These are phyloP conservation scores for Clarias batrachus DNA, from an alignment of 2,113 vertebrate genomes.

Conservation along the genomic window DNA sequence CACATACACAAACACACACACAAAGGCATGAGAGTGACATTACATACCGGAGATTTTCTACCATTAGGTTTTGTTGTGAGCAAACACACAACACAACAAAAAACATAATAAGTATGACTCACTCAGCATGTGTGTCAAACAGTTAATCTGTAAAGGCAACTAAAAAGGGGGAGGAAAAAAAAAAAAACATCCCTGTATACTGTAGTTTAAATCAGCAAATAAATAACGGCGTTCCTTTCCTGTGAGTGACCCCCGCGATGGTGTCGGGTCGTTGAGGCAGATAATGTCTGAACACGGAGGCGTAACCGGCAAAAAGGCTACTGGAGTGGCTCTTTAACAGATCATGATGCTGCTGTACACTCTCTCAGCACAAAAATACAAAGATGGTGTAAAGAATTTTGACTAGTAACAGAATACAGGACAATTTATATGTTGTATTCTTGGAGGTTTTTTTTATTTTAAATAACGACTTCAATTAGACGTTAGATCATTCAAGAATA, in stretches of 20 bases:
- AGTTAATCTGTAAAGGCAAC: not conserved
- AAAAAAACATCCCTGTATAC: not conserved
- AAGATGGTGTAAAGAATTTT: not conserved
- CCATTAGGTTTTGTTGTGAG: not conserved
- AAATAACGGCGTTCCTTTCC: not conserved
- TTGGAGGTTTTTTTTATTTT: not conserved
- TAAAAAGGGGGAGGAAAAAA: too few species aligned
- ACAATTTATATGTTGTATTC: not conserved
- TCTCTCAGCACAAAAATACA: not conserved
- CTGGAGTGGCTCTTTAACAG: not conserved
- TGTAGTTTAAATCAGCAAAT: not conserved
- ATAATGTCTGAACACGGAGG: not conserved
- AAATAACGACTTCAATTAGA: not conserved
- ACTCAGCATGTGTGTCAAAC: not conserved
- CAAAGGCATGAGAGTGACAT: not conserved
- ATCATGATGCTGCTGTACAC: not conserved
- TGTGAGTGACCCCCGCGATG: not conserved
- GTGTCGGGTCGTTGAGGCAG: not conserved
- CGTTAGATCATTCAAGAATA: not conserved
- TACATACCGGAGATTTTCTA: not conserved
- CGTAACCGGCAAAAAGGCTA: not conserved
- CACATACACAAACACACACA: not conserved
- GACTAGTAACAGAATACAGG: not conserved
- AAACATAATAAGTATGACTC: not conserved
- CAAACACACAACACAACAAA: not conserved